phyloP scores from a whole-genome alignment of 2,797 vertebrate species.

The Pangasius sanitwongsei region DNA sequence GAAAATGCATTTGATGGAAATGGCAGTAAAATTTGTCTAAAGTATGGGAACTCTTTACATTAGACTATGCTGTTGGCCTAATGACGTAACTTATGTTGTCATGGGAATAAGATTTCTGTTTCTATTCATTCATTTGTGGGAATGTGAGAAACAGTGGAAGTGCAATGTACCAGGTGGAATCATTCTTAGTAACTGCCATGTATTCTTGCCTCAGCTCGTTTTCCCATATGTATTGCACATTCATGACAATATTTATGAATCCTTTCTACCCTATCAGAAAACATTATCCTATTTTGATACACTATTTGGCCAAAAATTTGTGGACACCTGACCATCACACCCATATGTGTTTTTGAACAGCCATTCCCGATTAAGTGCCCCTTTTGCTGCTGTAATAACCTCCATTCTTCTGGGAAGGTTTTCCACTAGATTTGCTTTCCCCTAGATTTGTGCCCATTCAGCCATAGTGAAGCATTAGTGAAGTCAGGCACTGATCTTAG shows the following conservation, averaged over 20 bases:
- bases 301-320: neutral
- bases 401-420: neutral
- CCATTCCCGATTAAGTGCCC: too few species aligned
- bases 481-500: neutral
- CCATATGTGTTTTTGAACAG: too few species aligned
- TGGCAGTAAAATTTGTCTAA: neutral
- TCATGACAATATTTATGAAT: neutral
- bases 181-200: neutral
- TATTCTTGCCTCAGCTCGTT: neutral
- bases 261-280: neutral
- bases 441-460: neutral
- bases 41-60: neutral
- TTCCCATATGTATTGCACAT: neutral
- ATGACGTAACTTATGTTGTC: neutral
- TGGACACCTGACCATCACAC: too few species aligned
- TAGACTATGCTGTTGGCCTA: neutral
- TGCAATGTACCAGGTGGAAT: neutral
- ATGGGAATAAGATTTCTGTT: neutral
- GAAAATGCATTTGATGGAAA: neutral
- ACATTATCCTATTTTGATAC: neutral
- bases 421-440: neutral
- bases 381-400: neutral
- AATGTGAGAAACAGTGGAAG: neutral
- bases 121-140: neutral
- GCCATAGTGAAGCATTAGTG: neutral